Base-by-base conservation (phyloP, 2,888 invertebrate genomes). In the Microctonus brassicae region DNA sequence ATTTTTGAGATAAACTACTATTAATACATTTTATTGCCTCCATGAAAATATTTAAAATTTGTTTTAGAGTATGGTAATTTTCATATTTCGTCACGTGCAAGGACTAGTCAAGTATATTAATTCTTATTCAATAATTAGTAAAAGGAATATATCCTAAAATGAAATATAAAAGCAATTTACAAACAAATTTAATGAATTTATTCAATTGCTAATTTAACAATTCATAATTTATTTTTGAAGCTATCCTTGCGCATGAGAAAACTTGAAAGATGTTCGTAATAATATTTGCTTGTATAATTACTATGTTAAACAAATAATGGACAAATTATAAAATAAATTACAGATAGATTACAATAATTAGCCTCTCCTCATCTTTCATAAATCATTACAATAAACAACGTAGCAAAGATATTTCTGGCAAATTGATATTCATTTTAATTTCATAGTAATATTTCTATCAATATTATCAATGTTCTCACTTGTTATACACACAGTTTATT, bases 151-250 rank as follows among this genome's bases (percentile, higher is more conserved):
- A n/a, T n/a, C n/a, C n/a, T n/a, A n/a, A n/a, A n/a, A n/a, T n/a
- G n/a, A n/a, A n/a, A n/a, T n/a, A 34, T 4, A 20, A 58, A 20
- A 34, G 9, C 2, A 6, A 34, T 10, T 55, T 55, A 55, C 13
- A 55, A 55, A 55, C 26, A n/a, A n/a, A 55, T 10, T 55, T 20
- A 11, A 55, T 13, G 55, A 55, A 55, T 55, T 55, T 55, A 55
- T 55, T 55, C 13, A 55, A 26, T 11, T 9, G 26, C 11, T 53
- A 1, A 24, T 7, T 22, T 9, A 6, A 53, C 52, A 53, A n/a
- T 24, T 24, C 24, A 24, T 26, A 10, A 24, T 24, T 13, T 26
- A 24, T 24, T n/a, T 26, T 26, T 13, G 6, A 24, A n/a, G 26
- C 2, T 2, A 11, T 24, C 13, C n/a, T 26, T 26, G 7, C 55